These are phyloP conservation scores for Gallinago undulata DNA, from an alignment of 2,113 vertebrate species.

Conservation along the genomic window DNA sequence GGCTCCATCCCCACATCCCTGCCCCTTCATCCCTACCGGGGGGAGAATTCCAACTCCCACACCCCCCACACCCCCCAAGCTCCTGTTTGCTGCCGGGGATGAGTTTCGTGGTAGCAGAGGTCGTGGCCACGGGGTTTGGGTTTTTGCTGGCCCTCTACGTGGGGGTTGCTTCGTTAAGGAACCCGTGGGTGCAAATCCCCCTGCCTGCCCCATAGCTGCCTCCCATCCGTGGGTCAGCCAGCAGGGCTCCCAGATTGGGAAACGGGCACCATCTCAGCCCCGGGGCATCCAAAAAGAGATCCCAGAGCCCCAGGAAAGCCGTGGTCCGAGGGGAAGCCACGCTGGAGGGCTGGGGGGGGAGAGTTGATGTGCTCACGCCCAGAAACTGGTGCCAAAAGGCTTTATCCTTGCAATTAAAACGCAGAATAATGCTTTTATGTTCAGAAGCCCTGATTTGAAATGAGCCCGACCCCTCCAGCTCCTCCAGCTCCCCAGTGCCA, in stretches of 20 bases:
- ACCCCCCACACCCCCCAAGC: not conserved
- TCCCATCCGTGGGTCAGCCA: not conserved
- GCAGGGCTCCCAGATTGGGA: fast-evolving
- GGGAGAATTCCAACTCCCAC: too few species aligned
- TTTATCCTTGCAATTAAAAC: not conserved
- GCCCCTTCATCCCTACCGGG: not conserved
- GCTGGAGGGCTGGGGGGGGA: not conserved
- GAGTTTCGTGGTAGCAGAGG: not conserved
- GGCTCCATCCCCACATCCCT: fast-evolving
- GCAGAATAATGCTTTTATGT: fast-evolving
- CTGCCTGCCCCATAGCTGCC: not conserved
- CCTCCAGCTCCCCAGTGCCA: not conserved
- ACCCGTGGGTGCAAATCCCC: fast-evolving
- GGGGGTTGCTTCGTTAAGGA: not conserved
- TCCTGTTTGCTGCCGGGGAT: not conserved
- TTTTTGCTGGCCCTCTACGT: not conserved
- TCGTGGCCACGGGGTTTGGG: fast-evolving
- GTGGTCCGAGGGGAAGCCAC: fast-evolving
- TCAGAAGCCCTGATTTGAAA: not conserved
- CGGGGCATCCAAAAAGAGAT: not conserved
- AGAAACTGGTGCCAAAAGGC: not conserved
- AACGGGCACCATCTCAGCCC: not conserved
- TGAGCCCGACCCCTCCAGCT: not conserved
- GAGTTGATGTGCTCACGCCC: not conserved
- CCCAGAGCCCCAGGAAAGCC: not conserved